These are phyloP conservation scores for Nymphalis c-album DNA, from an alignment of 2,888 invertebrate species.

Conservation along the genomic window DNA sequence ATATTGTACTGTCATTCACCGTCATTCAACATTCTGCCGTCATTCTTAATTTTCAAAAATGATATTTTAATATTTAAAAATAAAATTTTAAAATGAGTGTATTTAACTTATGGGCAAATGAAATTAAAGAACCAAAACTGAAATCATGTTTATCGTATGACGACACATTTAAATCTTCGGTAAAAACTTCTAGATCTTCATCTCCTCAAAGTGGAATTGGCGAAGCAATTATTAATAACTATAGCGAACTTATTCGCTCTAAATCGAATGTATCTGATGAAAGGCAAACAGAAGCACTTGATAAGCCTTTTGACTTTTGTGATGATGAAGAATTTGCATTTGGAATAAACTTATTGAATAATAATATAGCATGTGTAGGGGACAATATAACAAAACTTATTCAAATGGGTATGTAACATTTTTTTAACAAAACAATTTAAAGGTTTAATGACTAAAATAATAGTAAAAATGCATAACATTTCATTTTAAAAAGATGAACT, in stretches of 20 bases:
- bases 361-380: conserved; percentile 74
- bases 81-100: conserved; percentile 54
- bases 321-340: conserved; percentile 75
- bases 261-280: conserved; percentile 58
- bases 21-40: too few relatives aligned
- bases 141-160: conserved; percentile 49
- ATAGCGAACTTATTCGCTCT: conserved; percentile 64
- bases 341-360: conserved; percentile 70
- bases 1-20: too few relatives aligned
- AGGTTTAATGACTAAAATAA: background rate
- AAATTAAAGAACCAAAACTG: conserved; percentile 47
- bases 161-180: conserved; percentile 50
- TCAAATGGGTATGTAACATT: conserved; percentile 65
- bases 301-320: conserved; percentile 70
- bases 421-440: background rate
- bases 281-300: conserved; percentile 56
- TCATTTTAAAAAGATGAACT: too few relatives aligned
- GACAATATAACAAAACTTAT: conserved; percentile 70
- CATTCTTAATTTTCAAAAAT: conserved; percentile 4
- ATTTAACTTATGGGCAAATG: conserved; percentile 50
- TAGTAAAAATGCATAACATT: too few relatives aligned
- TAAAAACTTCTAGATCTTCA: conserved; percentile 51
- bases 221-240: conserved; percentile 63
- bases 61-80: background rate
- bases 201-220: conserved; percentile 53